These are phyloP conservation scores for Tethea ocularis DNA, from an alignment of 2,888 invertebrate genomes.

Conservation along the genomic window DNA sequence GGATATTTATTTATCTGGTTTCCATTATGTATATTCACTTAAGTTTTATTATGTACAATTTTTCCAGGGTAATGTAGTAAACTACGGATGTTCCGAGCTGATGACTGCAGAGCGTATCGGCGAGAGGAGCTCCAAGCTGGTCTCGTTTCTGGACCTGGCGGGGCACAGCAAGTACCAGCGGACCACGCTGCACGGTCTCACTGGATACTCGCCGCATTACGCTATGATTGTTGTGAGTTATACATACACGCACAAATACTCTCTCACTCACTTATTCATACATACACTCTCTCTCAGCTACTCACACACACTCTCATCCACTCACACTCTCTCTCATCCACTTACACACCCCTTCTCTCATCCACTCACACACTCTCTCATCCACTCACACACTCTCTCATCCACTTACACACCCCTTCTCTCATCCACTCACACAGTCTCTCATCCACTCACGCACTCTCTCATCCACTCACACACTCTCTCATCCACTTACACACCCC, in stretches of 20 bases:
- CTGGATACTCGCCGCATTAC: slow-evolving; percentile 95
- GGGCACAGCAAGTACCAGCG: slow-evolving; percentile 98
- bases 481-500: too few relatives aligned
- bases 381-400: background rate
- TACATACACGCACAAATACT: background rate
- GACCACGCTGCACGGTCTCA: slow-evolving; percentile 97
- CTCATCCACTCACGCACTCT: too few relatives aligned
- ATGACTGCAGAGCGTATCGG: slow-evolving; percentile 97
- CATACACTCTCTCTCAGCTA: background rate
- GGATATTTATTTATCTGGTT: too few relatives aligned
- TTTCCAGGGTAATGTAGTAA: slow-evolving; percentile 90
- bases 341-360: background rate
- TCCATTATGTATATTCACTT: too few relatives aligned
- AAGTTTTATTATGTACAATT: background rate
- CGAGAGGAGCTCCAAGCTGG: slow-evolving; percentile 95
- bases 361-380: background rate
- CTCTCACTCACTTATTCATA: background rate
- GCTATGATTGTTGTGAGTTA: slow-evolving; percentile 70
- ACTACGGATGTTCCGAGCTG: slow-evolving; percentile 94
- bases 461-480: too few relatives aligned
- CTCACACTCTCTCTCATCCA: background rate
- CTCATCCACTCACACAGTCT: too few relatives aligned
- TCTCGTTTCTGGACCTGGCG: slow-evolving; percentile 97
- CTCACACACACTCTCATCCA: background rate
- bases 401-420: too few relatives aligned